phyloP scores from a whole-genome alignment of 2,797 vertebrate genomes.

The Adelosebastes latens region DNA sequence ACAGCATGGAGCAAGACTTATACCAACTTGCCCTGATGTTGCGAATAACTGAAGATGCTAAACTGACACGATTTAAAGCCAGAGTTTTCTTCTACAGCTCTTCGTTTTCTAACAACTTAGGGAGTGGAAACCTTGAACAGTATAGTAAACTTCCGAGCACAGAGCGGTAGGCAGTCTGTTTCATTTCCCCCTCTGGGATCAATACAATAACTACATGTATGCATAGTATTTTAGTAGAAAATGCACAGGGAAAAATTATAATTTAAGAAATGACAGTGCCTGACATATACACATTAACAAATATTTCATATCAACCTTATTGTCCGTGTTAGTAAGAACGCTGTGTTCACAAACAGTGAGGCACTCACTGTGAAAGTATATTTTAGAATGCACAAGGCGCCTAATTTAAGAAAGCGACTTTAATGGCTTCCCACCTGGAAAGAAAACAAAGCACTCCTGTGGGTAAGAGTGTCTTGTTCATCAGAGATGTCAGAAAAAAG shows the following conservation, averaged over 20 bases:
- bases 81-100: background rate
- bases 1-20: background rate
- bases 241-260: background rate
- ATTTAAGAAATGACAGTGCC: background rate
- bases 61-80: background rate
- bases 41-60: background rate
- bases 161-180: background rate
- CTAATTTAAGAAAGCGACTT: conserved; percentile 10
- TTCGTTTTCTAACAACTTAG: background rate
- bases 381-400: background rate
- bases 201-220: background rate
- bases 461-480: conserved; percentile 9
- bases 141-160: background rate
- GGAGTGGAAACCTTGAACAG: background rate
- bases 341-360: background rate
- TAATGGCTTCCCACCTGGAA: conserved; percentile 13
- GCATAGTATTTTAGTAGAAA: background rate
- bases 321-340: background rate
- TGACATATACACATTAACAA: background rate
- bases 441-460: conserved; percentile 20
- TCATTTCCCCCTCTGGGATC: background rate
- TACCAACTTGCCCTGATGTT: background rate
- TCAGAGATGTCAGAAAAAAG: conserved; percentile 4
- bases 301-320: background rate
- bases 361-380: background rate